A percentile compares a stretch with the other conserved stretches of the same genome.
Evolutionary conservation across 2,888 invertebrate genomes (phyloP).

Genomic region (Microctonus brassicae): DNA sequence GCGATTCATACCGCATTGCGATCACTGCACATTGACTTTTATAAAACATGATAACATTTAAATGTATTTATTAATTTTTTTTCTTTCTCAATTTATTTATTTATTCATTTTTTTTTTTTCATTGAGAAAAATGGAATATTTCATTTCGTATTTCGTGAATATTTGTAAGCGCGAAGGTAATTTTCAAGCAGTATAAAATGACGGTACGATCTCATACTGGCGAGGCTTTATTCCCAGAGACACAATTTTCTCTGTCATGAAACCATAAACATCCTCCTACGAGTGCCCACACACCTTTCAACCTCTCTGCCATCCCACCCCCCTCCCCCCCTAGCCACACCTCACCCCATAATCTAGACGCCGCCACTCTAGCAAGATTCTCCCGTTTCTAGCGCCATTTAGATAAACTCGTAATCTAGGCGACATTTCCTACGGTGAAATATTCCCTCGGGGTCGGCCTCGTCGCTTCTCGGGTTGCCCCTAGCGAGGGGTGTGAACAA

Average conservation of each 20-base stretch:
- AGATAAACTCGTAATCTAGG: constrained; percentile 68
- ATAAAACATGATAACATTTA: neutral
- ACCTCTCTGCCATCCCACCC: constrained; percentile 34
- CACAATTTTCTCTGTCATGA: constrained; percentile 62
- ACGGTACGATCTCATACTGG: constrained; percentile 35
- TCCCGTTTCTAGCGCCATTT: constrained; percentile 63
- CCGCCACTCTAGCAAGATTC: constrained; percentile 52
- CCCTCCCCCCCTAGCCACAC: constrained; percentile 25
- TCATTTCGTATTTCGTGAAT: neutral
- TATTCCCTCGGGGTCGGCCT: constrained; percentile 58
- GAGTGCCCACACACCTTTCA: constrained; percentile 10
- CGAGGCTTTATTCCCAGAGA: constrained; percentile 48
- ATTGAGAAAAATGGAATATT: neutral
- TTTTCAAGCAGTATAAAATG: constrained; percentile 2
- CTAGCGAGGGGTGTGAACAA: constrained; percentile 18
- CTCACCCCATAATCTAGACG: constrained; percentile 56
- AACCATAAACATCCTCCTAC: constrained; percentile 61
- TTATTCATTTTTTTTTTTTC: neutral
- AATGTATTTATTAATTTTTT: neutral
- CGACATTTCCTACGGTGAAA: constrained; percentile 62
- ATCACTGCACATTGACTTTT: neutral
- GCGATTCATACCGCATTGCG: neutral
- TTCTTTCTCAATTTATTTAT: neutral
- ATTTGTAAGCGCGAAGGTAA: constrained; percentile 6
- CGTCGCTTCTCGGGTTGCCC: constrained; percentile 29